A percentile compares a stretch with the other conserved stretches of the same genome.
Evolutionary conservation across 2,113 vertebrate species (phyloP).

Genomic region (Colaptes auratus): DNA sequence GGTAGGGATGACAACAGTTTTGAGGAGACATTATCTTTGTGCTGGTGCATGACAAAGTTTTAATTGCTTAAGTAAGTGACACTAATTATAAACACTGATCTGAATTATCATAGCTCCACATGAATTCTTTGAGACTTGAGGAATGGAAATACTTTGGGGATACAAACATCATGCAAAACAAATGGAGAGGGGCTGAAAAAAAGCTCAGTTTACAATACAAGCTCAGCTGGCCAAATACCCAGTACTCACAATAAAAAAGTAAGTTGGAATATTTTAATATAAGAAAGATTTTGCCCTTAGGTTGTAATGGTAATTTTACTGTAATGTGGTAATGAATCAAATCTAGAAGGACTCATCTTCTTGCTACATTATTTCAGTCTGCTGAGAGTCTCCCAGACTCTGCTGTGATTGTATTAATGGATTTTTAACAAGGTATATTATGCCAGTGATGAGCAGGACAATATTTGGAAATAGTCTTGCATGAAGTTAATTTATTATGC

Average conservation of each 20-base stretch:
- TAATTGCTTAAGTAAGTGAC: background rate
- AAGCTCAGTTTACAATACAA: background rate
- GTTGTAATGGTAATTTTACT: background rate
- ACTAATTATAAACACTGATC: background rate
- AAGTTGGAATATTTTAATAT: background rate
- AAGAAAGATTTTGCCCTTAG: background rate
- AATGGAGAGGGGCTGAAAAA: rapidly evolving
- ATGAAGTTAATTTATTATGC: background rate
- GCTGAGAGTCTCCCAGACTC: background rate
- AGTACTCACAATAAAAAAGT: background rate
- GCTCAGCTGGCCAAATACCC: background rate
- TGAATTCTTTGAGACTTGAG: background rate
- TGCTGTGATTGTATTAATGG: background rate
- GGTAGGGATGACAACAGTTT: background rate
- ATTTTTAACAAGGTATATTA: background rate
- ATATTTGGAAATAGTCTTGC: background rate
- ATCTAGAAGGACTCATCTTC: background rate
- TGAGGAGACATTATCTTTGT: conserved; percentile 17
- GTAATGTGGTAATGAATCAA: background rate
- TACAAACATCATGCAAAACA: background rate
- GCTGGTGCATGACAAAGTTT: background rate
- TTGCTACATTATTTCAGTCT: background rate
- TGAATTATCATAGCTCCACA: background rate
- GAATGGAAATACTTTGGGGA: background rate
- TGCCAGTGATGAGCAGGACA: background rate